These are phyloP conservation scores for Malthinus flaveolus DNA, from an alignment of 2,888 invertebrate species.

Conservation along the genomic window DNA sequence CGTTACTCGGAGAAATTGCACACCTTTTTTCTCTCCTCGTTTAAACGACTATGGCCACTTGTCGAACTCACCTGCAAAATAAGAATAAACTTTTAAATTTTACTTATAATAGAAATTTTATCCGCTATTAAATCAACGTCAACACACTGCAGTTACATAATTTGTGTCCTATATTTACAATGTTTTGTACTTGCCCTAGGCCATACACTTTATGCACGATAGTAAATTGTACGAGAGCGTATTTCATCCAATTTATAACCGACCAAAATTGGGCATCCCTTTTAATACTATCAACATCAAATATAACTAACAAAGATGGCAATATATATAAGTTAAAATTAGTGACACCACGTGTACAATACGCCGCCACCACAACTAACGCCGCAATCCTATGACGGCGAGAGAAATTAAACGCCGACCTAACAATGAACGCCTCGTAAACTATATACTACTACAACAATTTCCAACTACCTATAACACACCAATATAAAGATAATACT, in stretches of 20 bases:
- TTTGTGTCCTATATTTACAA: constrained; percentile 20
- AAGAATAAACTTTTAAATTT: constrained; percentile 17
- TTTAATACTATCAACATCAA: constrained; percentile 31
- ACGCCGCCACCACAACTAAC: constrained; percentile 32
- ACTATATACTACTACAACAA: constrained; percentile 39
- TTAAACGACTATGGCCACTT: constrained; percentile 16
- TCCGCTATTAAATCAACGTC: not conserved
- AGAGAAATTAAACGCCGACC: constrained; percentile 49
- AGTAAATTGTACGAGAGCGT: constrained; percentile 47
- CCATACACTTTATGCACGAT: constrained; percentile 50
- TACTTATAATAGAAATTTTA: not conserved
- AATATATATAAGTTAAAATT: constrained; percentile 42
- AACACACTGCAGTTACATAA: constrained; percentile 16
- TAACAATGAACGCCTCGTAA: constrained; percentile 51
- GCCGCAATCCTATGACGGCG: constrained; percentile 34
- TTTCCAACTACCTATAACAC: constrained; percentile 17
- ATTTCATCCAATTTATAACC: constrained; percentile 41
- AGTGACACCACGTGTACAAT: constrained; percentile 40
- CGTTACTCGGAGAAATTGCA: constrained; percentile 24
- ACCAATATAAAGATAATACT: constrained; percentile 19
- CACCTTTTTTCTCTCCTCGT: not conserved
- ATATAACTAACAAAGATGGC: constrained; percentile 37
- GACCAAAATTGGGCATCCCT: constrained; percentile 37
- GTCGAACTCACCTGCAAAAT: constrained; percentile 42
- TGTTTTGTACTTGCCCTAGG: constrained; percentile 49